phyloP scores from a whole-genome alignment of 2,888 invertebrate genomes.

The Microplitis manilae region DNA sequence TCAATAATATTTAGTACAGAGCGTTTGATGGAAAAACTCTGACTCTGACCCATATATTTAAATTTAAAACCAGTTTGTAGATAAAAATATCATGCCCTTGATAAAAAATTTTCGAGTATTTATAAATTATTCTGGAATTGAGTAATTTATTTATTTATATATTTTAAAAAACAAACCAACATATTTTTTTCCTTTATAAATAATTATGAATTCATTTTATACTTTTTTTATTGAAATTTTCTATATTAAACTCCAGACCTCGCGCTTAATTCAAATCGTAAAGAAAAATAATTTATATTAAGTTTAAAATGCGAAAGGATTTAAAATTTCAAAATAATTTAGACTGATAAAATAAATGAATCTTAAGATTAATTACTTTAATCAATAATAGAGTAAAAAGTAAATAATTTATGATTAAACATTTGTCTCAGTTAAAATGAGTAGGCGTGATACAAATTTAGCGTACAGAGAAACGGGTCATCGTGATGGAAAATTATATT shows the following conservation, averaged over 20 bases:
- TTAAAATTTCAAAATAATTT: background rate
- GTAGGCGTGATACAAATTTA: constrained; percentile 69
- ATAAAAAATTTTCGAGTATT: constrained; percentile 33
- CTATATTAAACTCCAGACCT: background rate
- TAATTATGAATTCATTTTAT: background rate
- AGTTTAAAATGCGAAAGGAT: background rate
- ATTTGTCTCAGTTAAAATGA: constrained; percentile 50
- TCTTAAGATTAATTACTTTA: background rate
- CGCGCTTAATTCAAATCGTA: constrained; percentile 10
- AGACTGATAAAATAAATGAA: background rate
- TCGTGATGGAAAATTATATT: constrained; percentile 59
- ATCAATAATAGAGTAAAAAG: constrained; percentile 6
- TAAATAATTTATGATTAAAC: constrained; percentile 16
- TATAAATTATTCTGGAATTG: constrained; percentile 2
- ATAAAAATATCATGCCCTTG: constrained; percentile 61
- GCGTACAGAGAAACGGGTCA: constrained; percentile 66
- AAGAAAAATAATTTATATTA: background rate
- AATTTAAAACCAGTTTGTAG: constrained; percentile 53
- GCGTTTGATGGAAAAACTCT: constrained; percentile 19
- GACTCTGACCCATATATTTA: constrained; percentile 60
- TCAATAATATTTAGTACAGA: background rate
- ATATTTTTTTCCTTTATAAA: background rate
- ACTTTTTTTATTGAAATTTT: too few species aligned
- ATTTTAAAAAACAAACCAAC: background rate
- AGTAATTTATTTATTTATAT: constrained; percentile 8